Evolutionary conservation across 2,113 vertebrate genomes (phyloP), one percentile per base, ranked within the genome.

Genomic region (Microcebus murinus): DNA sequence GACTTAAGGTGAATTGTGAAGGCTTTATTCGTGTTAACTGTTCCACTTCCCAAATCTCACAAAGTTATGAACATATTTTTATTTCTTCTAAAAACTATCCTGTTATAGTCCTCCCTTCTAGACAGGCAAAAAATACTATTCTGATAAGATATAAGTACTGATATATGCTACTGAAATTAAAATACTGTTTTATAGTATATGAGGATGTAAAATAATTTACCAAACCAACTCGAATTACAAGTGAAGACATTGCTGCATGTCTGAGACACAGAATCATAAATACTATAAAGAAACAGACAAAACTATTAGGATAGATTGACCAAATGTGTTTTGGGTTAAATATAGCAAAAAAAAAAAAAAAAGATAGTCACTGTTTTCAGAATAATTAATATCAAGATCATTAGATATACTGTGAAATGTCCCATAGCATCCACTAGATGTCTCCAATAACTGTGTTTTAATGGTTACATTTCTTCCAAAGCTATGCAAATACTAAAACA

Each of bases 401-500:
- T 82, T 70, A 67, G 76, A 45, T 36, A 39, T 3, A 36, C 23
- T 76, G 17, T 91, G 94, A 95, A 96, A 89, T 95, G 59, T 23
- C 9, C 18, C 11, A 25, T n/a, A 23, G 18, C 11, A n/a, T 57
- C 84, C 86, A 93, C 93, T 96, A 96, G 91, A 80, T 97, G 57
- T 82, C 95, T 89, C 89, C 79, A 67, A 97, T 83, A 79, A 63
- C 34, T 65, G 91, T 55, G 4, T 90, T 45, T 79, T 87, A 48
- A 57, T 65, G 8, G 3, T 31, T 39, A 94, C 11, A 13, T 10
- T 95, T 61, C 71, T 29, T 96, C 18, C 25, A 4, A 87, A 80
- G 45, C 70, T 85, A 52, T 48, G 1, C 23, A 93, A 95, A 97
- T 23, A 61, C 9, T 34, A 2, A 82, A 86, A 93, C 8, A 36